Evolutionary conservation across 2,888 invertebrate species (phyloP).

Genomic region (Hirtodrosophila alboralis): DNA sequence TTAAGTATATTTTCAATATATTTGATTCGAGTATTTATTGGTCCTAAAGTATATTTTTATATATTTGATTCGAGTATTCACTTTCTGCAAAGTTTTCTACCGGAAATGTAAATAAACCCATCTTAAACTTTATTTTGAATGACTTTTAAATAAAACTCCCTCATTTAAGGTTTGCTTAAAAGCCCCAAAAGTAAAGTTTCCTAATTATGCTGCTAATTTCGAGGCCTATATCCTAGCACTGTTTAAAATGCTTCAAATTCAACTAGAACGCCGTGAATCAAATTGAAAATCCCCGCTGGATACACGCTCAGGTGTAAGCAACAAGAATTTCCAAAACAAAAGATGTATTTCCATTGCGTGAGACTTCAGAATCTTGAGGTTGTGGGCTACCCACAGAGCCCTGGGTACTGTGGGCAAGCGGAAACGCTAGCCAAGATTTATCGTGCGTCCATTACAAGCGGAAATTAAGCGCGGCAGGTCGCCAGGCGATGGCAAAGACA

Average conservation of each 20-base stretch:
- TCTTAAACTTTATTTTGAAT: not conserved
- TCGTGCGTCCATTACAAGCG: slow-evolving; percentile 79
- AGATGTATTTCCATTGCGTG: slow-evolving; percentile 64
- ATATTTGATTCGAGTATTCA: too few relatives aligned
- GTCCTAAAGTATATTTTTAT: too few relatives aligned
- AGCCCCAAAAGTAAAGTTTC: slow-evolving; percentile 15
- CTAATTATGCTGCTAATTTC: slow-evolving; percentile 54
- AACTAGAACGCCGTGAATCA: slow-evolving; percentile 10
- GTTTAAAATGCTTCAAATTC: slow-evolving; percentile 19
- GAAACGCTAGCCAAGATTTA: slow-evolving; percentile 80
- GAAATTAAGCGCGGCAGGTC: slow-evolving; percentile 81
- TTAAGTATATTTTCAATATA: too few relatives aligned
- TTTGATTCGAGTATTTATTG: too few relatives aligned
- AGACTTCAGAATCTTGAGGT: slow-evolving; percentile 35
- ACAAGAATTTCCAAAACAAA: slow-evolving; percentile 45
- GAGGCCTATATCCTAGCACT: not conserved
- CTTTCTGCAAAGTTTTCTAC: too few relatives aligned
- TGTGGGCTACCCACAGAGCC: too few relatives aligned
- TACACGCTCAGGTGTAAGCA: slow-evolving; percentile 38
- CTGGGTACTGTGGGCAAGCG: slow-evolving; percentile 37
- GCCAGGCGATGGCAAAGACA: slow-evolving; percentile 24
- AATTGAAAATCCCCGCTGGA: slow-evolving; percentile 41
- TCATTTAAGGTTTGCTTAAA: slow-evolving; percentile 21
- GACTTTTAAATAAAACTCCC: slow-evolving; percentile 13
- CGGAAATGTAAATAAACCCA: too few relatives aligned